Base-by-base conservation (phyloP, 2,797 vertebrate genomes). In the Nasua narica region DNA sequence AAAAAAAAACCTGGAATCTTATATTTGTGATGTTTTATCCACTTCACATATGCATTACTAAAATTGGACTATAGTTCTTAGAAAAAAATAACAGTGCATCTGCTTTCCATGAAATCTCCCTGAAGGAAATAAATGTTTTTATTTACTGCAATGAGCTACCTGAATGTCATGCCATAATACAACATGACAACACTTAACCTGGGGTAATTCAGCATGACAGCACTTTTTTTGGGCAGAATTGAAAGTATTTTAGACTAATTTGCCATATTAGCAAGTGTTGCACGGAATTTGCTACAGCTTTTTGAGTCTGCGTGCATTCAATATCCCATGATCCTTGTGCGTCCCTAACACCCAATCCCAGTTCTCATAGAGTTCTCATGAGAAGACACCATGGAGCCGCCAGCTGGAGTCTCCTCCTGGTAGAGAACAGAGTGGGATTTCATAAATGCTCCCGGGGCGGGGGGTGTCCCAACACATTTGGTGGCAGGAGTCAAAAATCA, bases 241-340 rank as follows among this genome's bases (percentile, higher is more conserved):
- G 87, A 35, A 93, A 96, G 69, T 95, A 89, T 87, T 97, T 96
- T 88, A 69, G 58, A 60, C 87, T 91, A 72, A 87, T n/a, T 89
- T 96, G 72, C 50, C 54, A 5, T 56, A 95, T 79, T 89, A 91
- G 62, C 35, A 9, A 94, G 27, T 3, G 10, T 82, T 72, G 3
- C 65, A 21, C 50, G 35, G n/a, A 94, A 95, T 82, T 81, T 91
- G 25, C 60, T 70, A 46, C 32, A 81, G 43, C 32, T 78, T 90
- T 86, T 93, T 72, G 23, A 82, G 4, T 52, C 16, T 88, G 74
- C 91, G 52, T 19, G 3, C 76, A 69, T 88, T 94, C 92, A 69
- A 14, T 52, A 52, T 52, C 50, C 35, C 35, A 35, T 88, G 65
- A 88, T 67, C 21, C 21, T 27, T 50, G 21, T 86, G 35, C 2